phyloP scores from a whole-genome alignment of 2,888 invertebrate genomes.

The Apotomis turbidana region DNA sequence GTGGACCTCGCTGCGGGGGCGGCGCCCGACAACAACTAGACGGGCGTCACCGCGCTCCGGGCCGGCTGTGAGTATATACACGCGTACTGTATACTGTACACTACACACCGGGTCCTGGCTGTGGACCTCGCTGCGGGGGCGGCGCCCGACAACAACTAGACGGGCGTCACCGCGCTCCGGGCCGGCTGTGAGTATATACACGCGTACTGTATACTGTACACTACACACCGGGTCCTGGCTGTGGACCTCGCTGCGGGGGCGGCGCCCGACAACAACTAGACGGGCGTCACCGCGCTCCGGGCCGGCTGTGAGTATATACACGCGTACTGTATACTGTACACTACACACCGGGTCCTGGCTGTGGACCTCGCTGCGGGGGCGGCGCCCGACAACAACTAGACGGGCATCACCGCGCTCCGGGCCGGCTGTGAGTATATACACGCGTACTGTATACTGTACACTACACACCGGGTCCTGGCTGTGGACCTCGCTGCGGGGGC shows the following conservation, averaged over 20 bases:
- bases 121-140: slow-evolving; percentile 79
- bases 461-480: slow-evolving; percentile 55
- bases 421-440: slow-evolving; percentile 28
- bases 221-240: slow-evolving; percentile 55
- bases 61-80: slow-evolving; percentile 29
- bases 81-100: background rate
- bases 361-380: slow-evolving; percentile 79
- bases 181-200: slow-evolving; percentile 29
- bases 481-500: slow-evolving; percentile 79
- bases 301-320: slow-evolving; percentile 28
- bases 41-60: slow-evolving; percentile 39
- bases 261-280: slow-evolving; percentile 52
- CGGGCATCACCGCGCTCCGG: slow-evolving; percentile 39
- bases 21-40: slow-evolving; percentile 52
- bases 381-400: slow-evolving; percentile 52
- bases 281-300: slow-evolving; percentile 40
- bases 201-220: background rate
- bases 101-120: slow-evolving; percentile 55
- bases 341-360: slow-evolving; percentile 55
- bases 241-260: slow-evolving; percentile 79
- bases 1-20: slow-evolving; percentile 79
- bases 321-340: background rate
- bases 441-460: background rate
- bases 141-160: slow-evolving; percentile 52
- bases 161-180: slow-evolving; percentile 39